Evolutionary conservation across 1,140 invertebrate genomes (phyloP), one percentile per base, ranked within the genome.

Genomic region (Saccostrea cuccullata): DNA sequence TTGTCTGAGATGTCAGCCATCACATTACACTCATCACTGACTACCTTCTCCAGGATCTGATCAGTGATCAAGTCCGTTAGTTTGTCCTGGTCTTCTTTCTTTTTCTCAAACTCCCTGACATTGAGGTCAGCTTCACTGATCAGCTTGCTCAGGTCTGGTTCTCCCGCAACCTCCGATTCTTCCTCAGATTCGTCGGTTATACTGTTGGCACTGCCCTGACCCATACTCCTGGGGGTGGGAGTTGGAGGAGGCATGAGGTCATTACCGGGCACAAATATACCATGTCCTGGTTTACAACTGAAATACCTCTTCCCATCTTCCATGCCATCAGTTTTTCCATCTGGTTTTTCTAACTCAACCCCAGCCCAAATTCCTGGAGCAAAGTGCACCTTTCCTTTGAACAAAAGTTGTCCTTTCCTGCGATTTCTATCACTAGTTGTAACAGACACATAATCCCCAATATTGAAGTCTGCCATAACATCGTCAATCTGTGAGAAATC

Each of bases 391-490:
- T 95, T 95, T n/a, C 98, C 98, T 90, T 98, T 96, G 94, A 97
- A 99, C 86, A 97, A 96, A 20, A 99, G 95, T 47, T 97, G 96
- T 87, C 98, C 98, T 56, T 97, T 96, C 95, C 98, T 98, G 55
- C 97, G 97, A 55, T 83, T 70, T 15, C 89, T 88, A 87, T 60
- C 87, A 26, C 90, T 87, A 86, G 97, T 97, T 86, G 96, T 96
- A 12, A 99, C 98, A 89, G 98, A 98, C 17, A 99, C 98, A 82
- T 98, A 96, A 92, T 99, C 98, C 40, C 98, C 98, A 89, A 98
- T 94, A 92, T 96, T 96, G 86, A 93, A 93, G 26, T 94, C 91
- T 15, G 88, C 92, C 12, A 93, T 85, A 11, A 90, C 90, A 86
- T 92, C 92, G 23, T 82, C 40, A 70, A 36, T 84, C 60, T 84